A percentile compares a stretch with the other conserved stretches of the same genome.
phyloP scores from a whole-genome alignment of 2,888 invertebrate species.

The Eugnorisma glareosa region DNA sequence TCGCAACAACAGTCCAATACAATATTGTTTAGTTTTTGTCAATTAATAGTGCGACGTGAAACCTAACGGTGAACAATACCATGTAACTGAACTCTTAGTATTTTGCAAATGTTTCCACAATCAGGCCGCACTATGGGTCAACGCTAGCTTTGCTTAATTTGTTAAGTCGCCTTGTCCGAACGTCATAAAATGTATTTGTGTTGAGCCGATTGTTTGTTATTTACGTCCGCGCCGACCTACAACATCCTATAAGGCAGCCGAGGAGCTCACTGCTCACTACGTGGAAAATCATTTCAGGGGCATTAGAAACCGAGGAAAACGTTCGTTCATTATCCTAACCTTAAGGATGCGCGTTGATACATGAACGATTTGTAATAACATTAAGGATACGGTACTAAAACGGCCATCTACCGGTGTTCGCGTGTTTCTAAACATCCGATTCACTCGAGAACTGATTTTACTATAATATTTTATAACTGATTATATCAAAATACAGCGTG shows the following conservation, averaged over 20 bases:
- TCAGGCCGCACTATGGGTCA: slow-evolving; percentile 56
- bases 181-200: slow-evolving; percentile 59
- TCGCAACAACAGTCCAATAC: slow-evolving; percentile 25
- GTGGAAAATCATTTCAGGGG: slow-evolving; percentile 74
- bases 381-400: slow-evolving; percentile 66
- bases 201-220: slow-evolving; percentile 40
- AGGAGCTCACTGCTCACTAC: slow-evolving; percentile 48
- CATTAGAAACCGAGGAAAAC: slow-evolving; percentile 84
- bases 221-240: slow-evolving; percentile 53
- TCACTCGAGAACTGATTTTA: slow-evolving; percentile 19
- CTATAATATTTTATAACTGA: slow-evolving; percentile 27
- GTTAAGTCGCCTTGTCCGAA: slow-evolving; percentile 48
- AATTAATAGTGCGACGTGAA: slow-evolving; percentile 39
- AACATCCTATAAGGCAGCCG: slow-evolving; percentile 55
- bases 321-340: slow-evolving; percentile 73
- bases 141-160: slow-evolving; percentile 55
- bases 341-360: slow-evolving; percentile 69
- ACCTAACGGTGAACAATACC: slow-evolving; percentile 48
- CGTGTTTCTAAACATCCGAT: slow-evolving; percentile 72
- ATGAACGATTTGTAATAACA: slow-evolving; percentile 63
- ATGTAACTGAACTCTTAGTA: slow-evolving; percentile 53
- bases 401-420: slow-evolving; percentile 51
- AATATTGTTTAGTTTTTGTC: slow-evolving; percentile 45
- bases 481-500: slow-evolving; percentile 29
- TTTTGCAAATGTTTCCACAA: slow-evolving; percentile 60